Base-by-base conservation (phyloP, 2,888 invertebrate species). In the Dryocosmus kuriphilus region DNA sequence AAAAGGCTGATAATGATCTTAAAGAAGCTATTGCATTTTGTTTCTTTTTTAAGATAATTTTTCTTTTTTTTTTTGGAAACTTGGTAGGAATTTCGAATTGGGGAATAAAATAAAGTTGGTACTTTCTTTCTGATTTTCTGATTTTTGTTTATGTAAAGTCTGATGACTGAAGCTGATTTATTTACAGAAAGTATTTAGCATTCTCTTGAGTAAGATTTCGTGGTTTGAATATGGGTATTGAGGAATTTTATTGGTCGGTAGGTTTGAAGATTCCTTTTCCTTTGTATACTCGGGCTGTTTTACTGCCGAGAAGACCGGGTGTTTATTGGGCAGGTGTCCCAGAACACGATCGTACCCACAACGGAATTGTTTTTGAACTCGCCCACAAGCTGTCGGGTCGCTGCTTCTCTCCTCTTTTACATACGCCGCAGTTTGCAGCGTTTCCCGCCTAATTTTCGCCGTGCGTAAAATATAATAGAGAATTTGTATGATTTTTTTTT, bases 361-460 rank as follows among this genome's bases (percentile, higher is more conserved):
- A 81, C 83, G 77, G 82, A 86, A 86, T 83, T 84, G 83, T 77
- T 82, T 81, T 84, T 79, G 74, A 84, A 86, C 84, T 83, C 86
- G 86, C 85, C 85, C 86, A 86, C 87, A 86, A 86, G 84, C 85
- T 86, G 86, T 85, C 41, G n/a, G n/a, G n/a, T n/a, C 82, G 83
- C 81, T 77, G 75, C 74, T 61, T 73, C 74, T 76, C 80, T 80
- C 77, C 77, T 79, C 77, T 81, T 78, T 81, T 61, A 61, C 73
- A 76, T 81, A 5, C n/a, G n/a, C n/a, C n/a, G n/a, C n/a, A n/a
- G n/a, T 76, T 79, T 82, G 77, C 82, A 79, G 75, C 38, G 60
- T 76, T 61, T 75, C 41, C 27, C 74, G 71, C 19, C 57, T 9
- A 1, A 57, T 57, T 57, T 22, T 57, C 57, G 9, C 24, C 2